Percentiles rank a stretch among this genome's conserved stretches.
Evolutionary conservation across 2,797 vertebrate genomes (phyloP).

Genomic region (Onychomys arenicola): DNA sequence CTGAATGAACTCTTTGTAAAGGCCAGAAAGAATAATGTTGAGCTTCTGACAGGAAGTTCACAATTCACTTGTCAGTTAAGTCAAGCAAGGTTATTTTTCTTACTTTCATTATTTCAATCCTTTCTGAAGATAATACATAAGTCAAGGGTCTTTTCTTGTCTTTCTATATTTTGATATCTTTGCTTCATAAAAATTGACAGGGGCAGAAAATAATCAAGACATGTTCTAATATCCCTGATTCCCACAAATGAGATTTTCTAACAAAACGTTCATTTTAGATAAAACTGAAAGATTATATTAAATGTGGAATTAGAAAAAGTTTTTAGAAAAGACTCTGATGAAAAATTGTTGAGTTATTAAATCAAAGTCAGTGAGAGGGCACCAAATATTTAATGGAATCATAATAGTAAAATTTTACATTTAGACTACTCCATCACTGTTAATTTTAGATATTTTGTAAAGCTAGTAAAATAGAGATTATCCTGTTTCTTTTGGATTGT

Average conservation of each 20-base stretch:
- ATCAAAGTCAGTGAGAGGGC: conserved; percentile 75
- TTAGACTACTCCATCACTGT: conserved; percentile 73
- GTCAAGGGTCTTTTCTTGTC: not conserved
- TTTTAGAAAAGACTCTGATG: not conserved
- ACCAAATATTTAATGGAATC: conserved; percentile 79
- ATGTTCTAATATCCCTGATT: not conserved
- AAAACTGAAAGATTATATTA: not conserved
- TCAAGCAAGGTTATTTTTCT: conserved; percentile 60
- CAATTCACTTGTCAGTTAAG: conserved; percentile 61
- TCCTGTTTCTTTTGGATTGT: not conserved
- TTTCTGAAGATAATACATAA: conserved; percentile 10
- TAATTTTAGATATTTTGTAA: conserved; percentile 54
- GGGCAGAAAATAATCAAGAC: not conserved
- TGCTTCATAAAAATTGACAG: conserved; percentile 49
- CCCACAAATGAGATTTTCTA: conserved; percentile 1
- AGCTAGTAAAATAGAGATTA: not conserved
- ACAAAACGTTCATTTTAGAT: conserved; percentile 13
- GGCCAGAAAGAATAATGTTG: not conserved
- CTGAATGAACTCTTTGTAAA: not conserved
- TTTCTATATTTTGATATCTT: not conserved
- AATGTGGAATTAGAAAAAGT: conserved; percentile 60
- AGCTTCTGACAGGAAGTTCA: conserved; percentile 25
- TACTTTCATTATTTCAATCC: conserved; percentile 47
- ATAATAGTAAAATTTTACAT: conserved; percentile 80
- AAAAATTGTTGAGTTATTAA: conserved; percentile 68